Base-by-base conservation (phyloP, 2,888 invertebrate genomes). In the Orthonevra nobilis region DNA sequence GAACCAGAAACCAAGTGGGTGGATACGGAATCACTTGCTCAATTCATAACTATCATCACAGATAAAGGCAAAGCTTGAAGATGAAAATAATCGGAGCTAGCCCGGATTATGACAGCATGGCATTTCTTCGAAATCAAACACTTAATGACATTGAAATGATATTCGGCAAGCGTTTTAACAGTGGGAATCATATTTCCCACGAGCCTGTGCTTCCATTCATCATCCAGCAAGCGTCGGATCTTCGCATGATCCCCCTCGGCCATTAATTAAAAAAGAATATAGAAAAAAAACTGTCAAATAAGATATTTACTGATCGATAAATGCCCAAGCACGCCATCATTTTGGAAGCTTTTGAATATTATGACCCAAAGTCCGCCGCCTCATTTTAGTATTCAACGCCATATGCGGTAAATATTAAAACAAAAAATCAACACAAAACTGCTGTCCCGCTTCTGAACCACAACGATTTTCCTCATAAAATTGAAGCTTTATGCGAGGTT, bases 231-330 rank as follows among this genome's bases (percentile, higher is more conserved):
- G 26, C 40, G 40, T 44, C 30, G 54, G 44, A 69, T 70, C 69
- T 50, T 19, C 40, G 10, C 63, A 70, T 69, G 34, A 69, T 63
- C 28, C 23, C 17, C 30, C 48, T 10, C 26, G 28, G 56, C 38
- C 69, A 75, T 75, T 75, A 63, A 75, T 63, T 58, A 58, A 56
- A 15, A 14, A 38, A 15, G 7, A 34, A 19, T 20, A 42, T 6
- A 46, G n/a, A 30, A 17, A 36, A 36, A 52, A 56, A 63, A 75
- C 61, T 75, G 61, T 69, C 75, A 75, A 69, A 75, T 68, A 50
- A 63, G 42, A 74, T 74, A 61, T 74, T 74, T 61, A 68, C 68
- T 48, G 74, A 74, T 74, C 74, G 68, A 74, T 74, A 74, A 74
- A 68, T 38, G 60, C 30, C 44, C 15, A n/a, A 54, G 44, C 52